Evolutionary conservation across 35 echinoderm and acorn worm species (phyloP), one percentile per base, ranked within the genome.

Genomic region (Diadema setosum): DNA sequence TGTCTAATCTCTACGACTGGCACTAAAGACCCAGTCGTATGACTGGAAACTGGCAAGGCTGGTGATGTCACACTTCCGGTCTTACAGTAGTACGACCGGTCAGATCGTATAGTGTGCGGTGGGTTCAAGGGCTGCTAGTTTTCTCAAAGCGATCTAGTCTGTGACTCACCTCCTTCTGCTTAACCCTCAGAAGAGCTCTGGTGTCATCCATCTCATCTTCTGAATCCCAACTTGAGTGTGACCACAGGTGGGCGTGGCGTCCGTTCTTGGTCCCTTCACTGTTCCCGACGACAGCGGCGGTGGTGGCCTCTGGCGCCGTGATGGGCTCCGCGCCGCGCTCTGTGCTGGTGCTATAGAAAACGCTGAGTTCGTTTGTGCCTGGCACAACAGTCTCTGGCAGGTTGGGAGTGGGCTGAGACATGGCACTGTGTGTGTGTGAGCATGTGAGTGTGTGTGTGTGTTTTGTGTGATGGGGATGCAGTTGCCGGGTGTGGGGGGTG

Each of bases 151-250:
- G n/a, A n/a, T n/a, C 30, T 26, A 82, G 11, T 7, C 18, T 15
- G 8, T 86, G 14, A 30, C n/a, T 86, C 46, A 75, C 85, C 43
- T 75, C 45, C 52, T n/a, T 26, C 67, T 43, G 44, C 8, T 21
- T 48, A 0, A 70, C 40, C n/a, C 36, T 81, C 37, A 82, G 37
- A 2, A 89, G 87, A 2, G 76, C 50, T 40, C 44, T 82, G 5
- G 87, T 82, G 12, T 52, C 67, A 23, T 88, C 86, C 14, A 20
- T 46, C 31, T 82, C 87, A 17, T 89, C 56, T 26, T 89, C 87
- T 2, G 80, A 80, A 14, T 89, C 87, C 17, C 39, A 39, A 20
- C 73, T 78, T 9, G 73, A 78, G 73, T 44, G 44, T 7, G 73
- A 78, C 73, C 40, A 44, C 9, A 39, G 40, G 73, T 44, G 73